These are phyloP conservation scores for Morbakka virulenta DNA, from an alignment of 30 jellyfish, hydroid and myxozoan genomes.

Conservation along the genomic window DNA sequence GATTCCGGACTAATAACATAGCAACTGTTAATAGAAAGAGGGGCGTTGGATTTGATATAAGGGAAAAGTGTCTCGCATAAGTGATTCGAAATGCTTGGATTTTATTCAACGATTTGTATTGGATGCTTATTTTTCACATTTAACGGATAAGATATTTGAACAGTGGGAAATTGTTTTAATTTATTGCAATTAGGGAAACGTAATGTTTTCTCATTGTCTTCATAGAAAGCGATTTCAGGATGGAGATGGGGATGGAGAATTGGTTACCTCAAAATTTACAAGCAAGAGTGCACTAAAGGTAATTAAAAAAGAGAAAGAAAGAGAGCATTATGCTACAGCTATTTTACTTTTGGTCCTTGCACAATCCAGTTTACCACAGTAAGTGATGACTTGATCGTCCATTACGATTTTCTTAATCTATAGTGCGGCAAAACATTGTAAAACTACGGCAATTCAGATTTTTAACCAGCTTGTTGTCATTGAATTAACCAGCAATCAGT, in stretches of 20 bases:
- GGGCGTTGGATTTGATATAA: too few species aligned
- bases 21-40: too few species aligned
- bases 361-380: too few species aligned
- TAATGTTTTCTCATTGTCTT: not conserved
- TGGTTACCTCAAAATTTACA: constrained; percentile 66
- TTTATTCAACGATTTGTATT: not conserved
- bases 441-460: too few species aligned
- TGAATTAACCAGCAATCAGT: too few species aligned
- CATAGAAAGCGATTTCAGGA: constrained; percentile 61
- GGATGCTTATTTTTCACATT: not conserved
- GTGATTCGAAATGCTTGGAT: not conserved
- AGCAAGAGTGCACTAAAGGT: constrained; percentile 87
- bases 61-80: not conserved
- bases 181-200: not conserved
- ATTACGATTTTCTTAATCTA: too few species aligned
- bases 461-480: too few species aligned
- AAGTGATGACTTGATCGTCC: too few species aligned
- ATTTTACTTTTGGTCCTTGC: not conserved
- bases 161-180: too few species aligned
- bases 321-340: not conserved
- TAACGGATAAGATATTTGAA: not conserved
- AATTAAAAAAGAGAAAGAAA: not conserved
- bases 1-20: too few species aligned
- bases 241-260: constrained; percentile 59
- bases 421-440: too few species aligned